Conservation (phyloP, 2,113 vertebrate genomes). For the Cheilinus undulatus region DNA sequence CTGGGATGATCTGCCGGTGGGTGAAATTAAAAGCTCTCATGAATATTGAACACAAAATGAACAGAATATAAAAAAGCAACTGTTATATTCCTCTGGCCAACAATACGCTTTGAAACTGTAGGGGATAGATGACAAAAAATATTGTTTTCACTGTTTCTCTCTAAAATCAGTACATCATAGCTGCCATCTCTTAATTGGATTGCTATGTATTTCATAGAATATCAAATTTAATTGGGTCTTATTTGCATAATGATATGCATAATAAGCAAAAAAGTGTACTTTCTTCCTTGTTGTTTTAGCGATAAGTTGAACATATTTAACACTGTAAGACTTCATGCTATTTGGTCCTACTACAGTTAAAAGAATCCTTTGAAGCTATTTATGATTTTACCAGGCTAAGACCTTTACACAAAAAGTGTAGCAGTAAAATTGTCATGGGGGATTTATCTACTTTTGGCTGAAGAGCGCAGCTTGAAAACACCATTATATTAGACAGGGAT, state of each 20-base stretch:
- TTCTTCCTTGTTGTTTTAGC: constrained; percentile 23
- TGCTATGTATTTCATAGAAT: constrained; percentile 41
- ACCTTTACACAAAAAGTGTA: constrained; percentile 45
- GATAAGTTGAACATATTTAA: constrained; percentile 26
- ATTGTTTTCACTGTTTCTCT: constrained; percentile 17
- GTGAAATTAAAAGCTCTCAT: constrained; percentile 53
- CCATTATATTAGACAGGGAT: constrained; percentile 64
- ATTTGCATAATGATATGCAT: constrained; percentile 63
- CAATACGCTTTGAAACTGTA: neutral
- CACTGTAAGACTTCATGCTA: constrained; percentile 33
- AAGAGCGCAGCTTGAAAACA: constrained; percentile 68
- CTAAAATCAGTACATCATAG: constrained; percentile 41
- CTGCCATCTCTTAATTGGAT: constrained; percentile 48
- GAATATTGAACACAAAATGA: constrained; percentile 1
- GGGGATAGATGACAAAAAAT: neutral
- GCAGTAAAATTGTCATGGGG: constrained; percentile 56
- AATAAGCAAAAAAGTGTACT: constrained; percentile 18
- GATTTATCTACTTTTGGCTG: constrained; percentile 64
- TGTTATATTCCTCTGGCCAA: neutral
- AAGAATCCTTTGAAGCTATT: constrained; percentile 48
- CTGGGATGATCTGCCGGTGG: constrained; percentile 96
- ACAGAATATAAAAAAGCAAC: neutral
- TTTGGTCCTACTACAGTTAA: constrained; percentile 28
- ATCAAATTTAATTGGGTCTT: constrained; percentile 66
- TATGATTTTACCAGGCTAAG: constrained; percentile 42